Evolutionary conservation across 2,797 vertebrate genomes (phyloP), one percentile per base, ranked within the genome.

Genomic region (Melanotaenia pygmaea): DNA sequence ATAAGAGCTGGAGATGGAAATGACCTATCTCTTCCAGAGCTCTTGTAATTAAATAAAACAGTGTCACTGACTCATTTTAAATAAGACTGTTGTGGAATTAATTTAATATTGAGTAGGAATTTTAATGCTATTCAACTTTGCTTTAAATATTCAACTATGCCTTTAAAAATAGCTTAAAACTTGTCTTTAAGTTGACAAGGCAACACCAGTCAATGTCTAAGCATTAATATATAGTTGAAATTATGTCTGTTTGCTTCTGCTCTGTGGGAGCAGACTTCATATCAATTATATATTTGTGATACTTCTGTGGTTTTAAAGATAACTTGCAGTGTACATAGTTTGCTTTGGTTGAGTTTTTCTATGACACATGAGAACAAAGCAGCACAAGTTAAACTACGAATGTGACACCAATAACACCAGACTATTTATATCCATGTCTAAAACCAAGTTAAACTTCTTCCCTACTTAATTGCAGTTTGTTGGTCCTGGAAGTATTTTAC

Each of bases 1-100:
- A 67, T 20, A 70, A 64, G 59, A 72, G 64, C 53, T 30, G 26
- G 53, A 18, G 50, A 13, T 22, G 13, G n/a, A 24, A 24, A 24
- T 24, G 10, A 24, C 50, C 22, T 10, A 51, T 24, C 50, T 53
- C 50, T 24, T 12, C 50, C 50, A 4, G 26, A 56, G 28, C 53
- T 18, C 26, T 26, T 53, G 51, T 53, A 24, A 24, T 3, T 51
- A 7, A 51, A 51, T 51, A 11, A 51, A 51, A 22, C n/a, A 24
- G 24, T 56, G 53, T 56, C 53, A 16, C 26, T 16, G 14, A 18
- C 53, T 16, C 12, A 7, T 26, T 54, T 53, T 54, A 22, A 10
- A 51, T 22, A 3, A 11, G 1, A 54, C 4, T 26, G 10, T 3
- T 28, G 53, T 14, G 53, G 6, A 28, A 12, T 54, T 28, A 0